These are phyloP conservation scores for Drosophila miranda DNA, from an alignment of 1,140 invertebrate genomes.

Conservation along the genomic window DNA sequence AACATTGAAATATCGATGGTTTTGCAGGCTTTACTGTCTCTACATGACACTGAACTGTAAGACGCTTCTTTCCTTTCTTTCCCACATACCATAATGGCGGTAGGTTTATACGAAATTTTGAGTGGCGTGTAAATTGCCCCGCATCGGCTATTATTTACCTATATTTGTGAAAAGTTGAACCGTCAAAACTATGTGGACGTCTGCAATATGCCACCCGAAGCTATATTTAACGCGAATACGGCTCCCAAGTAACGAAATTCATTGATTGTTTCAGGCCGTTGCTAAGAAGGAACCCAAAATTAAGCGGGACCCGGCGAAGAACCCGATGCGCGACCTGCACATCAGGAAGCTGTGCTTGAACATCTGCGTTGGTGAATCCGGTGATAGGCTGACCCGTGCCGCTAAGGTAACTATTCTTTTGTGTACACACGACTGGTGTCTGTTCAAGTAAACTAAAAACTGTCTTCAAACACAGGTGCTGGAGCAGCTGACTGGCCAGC, in stretches of 20 bases:
- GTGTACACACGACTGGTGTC: not conserved
- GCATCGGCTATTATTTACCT: conserved; percentile 32
- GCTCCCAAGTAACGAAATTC: conserved; percentile 27
- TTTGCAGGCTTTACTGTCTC: too few species aligned
- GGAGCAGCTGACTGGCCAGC: conserved; percentile 99
- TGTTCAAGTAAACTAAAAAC: not conserved
- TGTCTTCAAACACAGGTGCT: conserved; percentile 88
- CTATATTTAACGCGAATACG: conserved; percentile 45
- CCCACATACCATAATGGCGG: conserved; percentile 73
- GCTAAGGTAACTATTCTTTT: conserved; percentile 89
- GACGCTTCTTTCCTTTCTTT: conserved; percentile 65
- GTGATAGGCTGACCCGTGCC: conserved; percentile 98
- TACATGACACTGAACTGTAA: conserved; percentile 56
- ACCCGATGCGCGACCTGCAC: conserved; percentile 98
- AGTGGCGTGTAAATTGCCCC: conserved; percentile 25
- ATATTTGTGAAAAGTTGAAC: conserved; percentile 31
- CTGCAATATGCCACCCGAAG: conserved; percentile 7
- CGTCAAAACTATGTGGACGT: conserved; percentile 9
- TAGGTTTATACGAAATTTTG: conserved; percentile 60
- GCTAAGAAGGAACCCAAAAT: conserved; percentile 84
- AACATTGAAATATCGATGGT: not conserved
- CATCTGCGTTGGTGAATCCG: conserved; percentile 99
- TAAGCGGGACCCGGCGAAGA: conserved; percentile 94
- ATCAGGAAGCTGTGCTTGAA: conserved; percentile 99
- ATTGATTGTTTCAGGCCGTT: conserved; percentile 65